Conservation (phyloP, 2,888 invertebrate genomes). For the Papilio demoleus region DNA sequence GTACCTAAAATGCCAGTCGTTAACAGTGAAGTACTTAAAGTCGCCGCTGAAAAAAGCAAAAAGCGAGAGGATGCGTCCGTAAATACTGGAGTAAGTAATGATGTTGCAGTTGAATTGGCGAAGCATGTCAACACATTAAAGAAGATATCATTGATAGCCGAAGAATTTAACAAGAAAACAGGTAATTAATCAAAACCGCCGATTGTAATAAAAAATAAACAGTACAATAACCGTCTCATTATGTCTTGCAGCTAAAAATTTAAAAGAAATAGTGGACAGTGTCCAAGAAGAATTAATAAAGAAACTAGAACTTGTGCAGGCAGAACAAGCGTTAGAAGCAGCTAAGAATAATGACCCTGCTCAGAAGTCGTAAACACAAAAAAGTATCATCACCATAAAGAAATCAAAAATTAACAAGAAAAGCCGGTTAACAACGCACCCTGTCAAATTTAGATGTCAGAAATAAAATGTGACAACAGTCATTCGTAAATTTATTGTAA, state of each 20-base stretch:
- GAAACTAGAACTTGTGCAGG: conserved; percentile 70
- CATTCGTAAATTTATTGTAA: conserved; percentile 36
- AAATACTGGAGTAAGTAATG: conserved; percentile 65
- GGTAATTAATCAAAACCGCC: conserved; percentile 53
- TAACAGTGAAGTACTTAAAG: conserved; percentile 67
- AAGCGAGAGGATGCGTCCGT: conserved; percentile 61
- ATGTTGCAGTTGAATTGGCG: conserved; percentile 69
- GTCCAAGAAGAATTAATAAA: conserved; percentile 75
- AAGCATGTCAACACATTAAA: conserved; percentile 70
- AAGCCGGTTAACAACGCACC: conserved; percentile 19
- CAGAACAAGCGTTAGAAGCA: conserved; percentile 53
- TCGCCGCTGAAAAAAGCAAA: conserved; percentile 53
- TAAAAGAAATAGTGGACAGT: conserved; percentile 77
- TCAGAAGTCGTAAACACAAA: conserved; percentile 37
- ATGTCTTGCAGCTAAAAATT: conserved; percentile 67
- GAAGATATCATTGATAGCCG: conserved; percentile 77
- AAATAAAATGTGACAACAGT: conserved; percentile 35
- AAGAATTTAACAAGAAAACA: conserved; percentile 78
- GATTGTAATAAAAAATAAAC: neutral
- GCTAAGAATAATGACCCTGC: conserved; percentile 45
- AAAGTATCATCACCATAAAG: conserved; percentile 10
- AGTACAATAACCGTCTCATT: neutral
- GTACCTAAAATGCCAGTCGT: conserved; percentile 75
- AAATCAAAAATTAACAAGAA: conserved; percentile 34
- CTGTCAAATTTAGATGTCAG: conserved; percentile 34